A percentile compares a stretch with the other conserved stretches of the same genome.
Conservation (phyloP, 2,888 invertebrate species). For the Caenorhabditis panamensis region DNA sequence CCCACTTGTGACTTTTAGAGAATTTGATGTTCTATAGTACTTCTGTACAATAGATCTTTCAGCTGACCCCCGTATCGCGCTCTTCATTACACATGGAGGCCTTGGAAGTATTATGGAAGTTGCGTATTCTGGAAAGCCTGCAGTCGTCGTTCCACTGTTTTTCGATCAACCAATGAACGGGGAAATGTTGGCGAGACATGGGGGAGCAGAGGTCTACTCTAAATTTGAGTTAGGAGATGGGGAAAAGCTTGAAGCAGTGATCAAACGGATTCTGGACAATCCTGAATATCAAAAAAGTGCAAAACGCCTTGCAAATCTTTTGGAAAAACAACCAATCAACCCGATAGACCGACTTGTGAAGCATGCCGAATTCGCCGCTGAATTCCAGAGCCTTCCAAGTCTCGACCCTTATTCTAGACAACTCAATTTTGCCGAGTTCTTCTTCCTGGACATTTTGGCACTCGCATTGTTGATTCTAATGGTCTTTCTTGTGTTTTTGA, state of each 20-base stretch:
- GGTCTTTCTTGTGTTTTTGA: too few relatives aligned
- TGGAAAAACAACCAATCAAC: conserved; percentile 47
- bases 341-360: conserved; percentile 29
- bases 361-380: conserved; percentile 54
- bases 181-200: conserved; percentile 59
- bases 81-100: conserved; percentile 67
- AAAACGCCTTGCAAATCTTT: conserved; percentile 23
- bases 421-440: conserved; percentile 34
- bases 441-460: conserved; percentile 35
- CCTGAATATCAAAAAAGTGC: conserved; percentile 2
- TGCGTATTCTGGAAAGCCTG: conserved; percentile 59
- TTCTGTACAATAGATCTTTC: too few relatives aligned
- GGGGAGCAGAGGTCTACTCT: conserved; percentile 49
- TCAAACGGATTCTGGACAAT: conserved; percentile 52
- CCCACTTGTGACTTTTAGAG: neutral
- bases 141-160: conserved; percentile 65
- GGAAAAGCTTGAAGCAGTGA: conserved; percentile 22
- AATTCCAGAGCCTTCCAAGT: conserved; percentile 45
- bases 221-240: conserved; percentile 60
- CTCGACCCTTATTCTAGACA: conserved; percentile 42
- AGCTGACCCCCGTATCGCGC: conserved; percentile 38
- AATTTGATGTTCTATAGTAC: too few relatives aligned
- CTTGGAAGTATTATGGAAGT: conserved; percentile 62
- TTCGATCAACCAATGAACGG: conserved; percentile 72
- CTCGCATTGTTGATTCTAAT: too few relatives aligned